Evolutionary conservation across 2,888 invertebrate genomes (phyloP).

Genomic region (Notodonta ziczac): DNA sequence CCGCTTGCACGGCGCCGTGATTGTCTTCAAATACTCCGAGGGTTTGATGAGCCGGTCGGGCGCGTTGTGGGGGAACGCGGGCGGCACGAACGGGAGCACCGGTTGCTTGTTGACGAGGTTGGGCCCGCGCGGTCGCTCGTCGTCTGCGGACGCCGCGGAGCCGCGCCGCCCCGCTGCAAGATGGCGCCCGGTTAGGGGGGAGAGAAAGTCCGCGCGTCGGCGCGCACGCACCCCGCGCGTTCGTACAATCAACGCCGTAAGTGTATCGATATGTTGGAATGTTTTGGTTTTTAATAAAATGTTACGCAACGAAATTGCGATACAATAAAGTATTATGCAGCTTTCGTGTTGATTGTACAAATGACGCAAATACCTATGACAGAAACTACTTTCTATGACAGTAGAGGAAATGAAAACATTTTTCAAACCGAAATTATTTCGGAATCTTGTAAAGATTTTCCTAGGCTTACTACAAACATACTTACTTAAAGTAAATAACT

Average conservation of each 20-base stretch:
- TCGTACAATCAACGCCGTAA: slow-evolving; percentile 37
- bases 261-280: slow-evolving; percentile 20
- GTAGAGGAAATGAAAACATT: neutral
- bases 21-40: slow-evolving; percentile 95
- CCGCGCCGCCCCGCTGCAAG: slow-evolving; percentile 78
- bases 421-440: neutral
- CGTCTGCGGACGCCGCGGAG: slow-evolving; percentile 74
- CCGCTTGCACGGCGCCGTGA: slow-evolving; percentile 86
- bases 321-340: neutral
- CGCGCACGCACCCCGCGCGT: slow-evolving; percentile 61
- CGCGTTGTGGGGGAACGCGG: slow-evolving; percentile 93
- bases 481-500: too few relatives aligned
- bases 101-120: slow-evolving; percentile 94
- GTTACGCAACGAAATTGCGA: neutral
- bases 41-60: slow-evolving; percentile 95
- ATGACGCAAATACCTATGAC: neutral
- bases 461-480: too few relatives aligned
- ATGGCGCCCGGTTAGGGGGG: slow-evolving; percentile 55
- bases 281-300: neutral
- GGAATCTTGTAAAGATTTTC: too few relatives aligned
- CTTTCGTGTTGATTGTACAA: slow-evolving; percentile 3
- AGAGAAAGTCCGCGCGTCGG: slow-evolving; percentile 75
- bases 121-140: slow-evolving; percentile 81
- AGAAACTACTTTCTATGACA: neutral
- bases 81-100: slow-evolving; percentile 95